Evolutionary conservation across 2,797 vertebrate genomes (phyloP).

Genomic region (Garrulus glandarius): DNA sequence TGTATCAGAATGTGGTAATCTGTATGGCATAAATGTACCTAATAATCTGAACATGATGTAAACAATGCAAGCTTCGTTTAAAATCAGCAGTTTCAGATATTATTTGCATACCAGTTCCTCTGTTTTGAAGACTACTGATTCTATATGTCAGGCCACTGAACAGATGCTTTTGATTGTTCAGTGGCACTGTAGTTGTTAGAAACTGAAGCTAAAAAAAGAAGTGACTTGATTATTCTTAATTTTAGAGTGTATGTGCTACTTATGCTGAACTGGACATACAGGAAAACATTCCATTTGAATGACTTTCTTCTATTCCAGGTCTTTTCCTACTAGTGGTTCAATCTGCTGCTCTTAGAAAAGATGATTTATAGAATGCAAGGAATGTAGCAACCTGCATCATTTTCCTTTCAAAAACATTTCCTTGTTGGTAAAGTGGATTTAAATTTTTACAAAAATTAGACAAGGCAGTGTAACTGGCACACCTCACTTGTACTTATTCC

Average conservation of each 20-base stretch:
- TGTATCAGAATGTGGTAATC: slow-evolving; percentile 70
- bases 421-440: slow-evolving; percentile 79
- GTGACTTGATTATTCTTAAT: slow-evolving; percentile 75
- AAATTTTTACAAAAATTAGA: slow-evolving; percentile 77
- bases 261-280: slow-evolving; percentile 78
- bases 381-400: slow-evolving; percentile 84
- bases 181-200: slow-evolving; percentile 69
- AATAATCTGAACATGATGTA: slow-evolving; percentile 69
- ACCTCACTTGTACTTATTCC: slow-evolving; percentile 80
- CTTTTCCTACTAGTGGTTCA: slow-evolving; percentile 81
- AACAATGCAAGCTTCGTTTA: slow-evolving; percentile 77
- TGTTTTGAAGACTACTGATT: slow-evolving; percentile 81
- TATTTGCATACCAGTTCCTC: slow-evolving; percentile 72
- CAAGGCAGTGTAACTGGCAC: slow-evolving; percentile 85
- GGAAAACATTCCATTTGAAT: slow-evolving; percentile 79
- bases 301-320: slow-evolving; percentile 81
- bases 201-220: slow-evolving; percentile 69
- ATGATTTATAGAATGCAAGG: slow-evolving; percentile 82
- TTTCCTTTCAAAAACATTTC: slow-evolving; percentile 77
- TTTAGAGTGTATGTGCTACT: slow-evolving; percentile 78
- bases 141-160: slow-evolving; percentile 71
- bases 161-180: slow-evolving; percentile 70
- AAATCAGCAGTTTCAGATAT: slow-evolving; percentile 66
- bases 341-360: slow-evolving; percentile 81
- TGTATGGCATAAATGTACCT: slow-evolving; percentile 71